phyloP scores from a whole-genome alignment of 2,888 invertebrate species.

The Tineola bisselliella region DNA sequence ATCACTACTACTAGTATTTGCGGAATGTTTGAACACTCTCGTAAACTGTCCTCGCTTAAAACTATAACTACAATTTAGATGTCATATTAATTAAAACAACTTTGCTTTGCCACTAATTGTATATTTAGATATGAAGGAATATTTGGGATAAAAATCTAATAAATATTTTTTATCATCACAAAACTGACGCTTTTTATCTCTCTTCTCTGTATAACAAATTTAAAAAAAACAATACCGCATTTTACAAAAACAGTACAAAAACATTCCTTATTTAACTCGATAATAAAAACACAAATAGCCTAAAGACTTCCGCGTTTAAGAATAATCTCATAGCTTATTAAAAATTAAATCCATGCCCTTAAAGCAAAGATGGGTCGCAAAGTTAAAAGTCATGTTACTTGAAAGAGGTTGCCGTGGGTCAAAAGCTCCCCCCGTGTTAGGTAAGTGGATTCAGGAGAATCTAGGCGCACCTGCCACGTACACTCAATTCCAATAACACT shows the following conservation, averaged over 20 bases:
- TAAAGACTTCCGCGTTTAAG: neutral
- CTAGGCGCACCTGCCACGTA: conserved; percentile 6
- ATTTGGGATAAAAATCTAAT: too few relatives aligned
- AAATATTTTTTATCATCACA: too few relatives aligned
- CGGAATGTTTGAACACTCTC: neutral
- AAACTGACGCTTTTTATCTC: too few relatives aligned
- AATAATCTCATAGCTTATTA: conserved; percentile 8
- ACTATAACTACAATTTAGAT: too few relatives aligned
- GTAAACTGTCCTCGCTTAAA: too few relatives aligned
- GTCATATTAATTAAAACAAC: too few relatives aligned
- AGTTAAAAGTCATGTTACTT: conserved; percentile 67
- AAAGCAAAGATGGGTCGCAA: conserved; percentile 27
- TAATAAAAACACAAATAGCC: neutral
- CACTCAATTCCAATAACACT: neutral
- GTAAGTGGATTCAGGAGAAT: conserved; percentile 13
- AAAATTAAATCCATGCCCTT: conserved; percentile 12
- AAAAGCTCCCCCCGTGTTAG: conserved; percentile 23
- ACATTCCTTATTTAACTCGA: neutral
- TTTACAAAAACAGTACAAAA: too few relatives aligned
- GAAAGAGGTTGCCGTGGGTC: conserved; percentile 59
- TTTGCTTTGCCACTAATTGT: too few relatives aligned
- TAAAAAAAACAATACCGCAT: too few relatives aligned
- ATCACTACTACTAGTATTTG: neutral
- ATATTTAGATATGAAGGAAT: too few relatives aligned
- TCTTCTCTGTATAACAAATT: too few relatives aligned